Percentiles rank a stretch among this genome's conserved stretches.
Conservation (phyloP, 2,113 vertebrate species). For the Sebastes fasciatus region DNA sequence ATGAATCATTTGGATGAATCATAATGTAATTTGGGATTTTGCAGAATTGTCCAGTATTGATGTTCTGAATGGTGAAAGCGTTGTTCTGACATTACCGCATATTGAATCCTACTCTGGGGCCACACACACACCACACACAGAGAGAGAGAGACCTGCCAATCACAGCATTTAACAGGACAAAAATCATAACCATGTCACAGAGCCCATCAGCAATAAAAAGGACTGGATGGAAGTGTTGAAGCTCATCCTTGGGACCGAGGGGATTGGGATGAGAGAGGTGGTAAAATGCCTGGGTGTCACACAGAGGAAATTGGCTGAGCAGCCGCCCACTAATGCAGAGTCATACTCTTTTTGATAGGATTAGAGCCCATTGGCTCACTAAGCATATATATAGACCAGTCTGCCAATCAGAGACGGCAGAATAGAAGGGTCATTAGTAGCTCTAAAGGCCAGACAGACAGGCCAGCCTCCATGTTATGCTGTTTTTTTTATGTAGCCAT, state of each 20-base stretch:
- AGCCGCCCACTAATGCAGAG: constrained; percentile 51
- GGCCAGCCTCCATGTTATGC: neutral
- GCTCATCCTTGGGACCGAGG: constrained; percentile 47
- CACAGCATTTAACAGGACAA: constrained; percentile 40
- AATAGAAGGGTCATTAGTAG: constrained; percentile 49
- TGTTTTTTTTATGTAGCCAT: constrained; percentile 17
- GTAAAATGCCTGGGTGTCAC: constrained; percentile 52
- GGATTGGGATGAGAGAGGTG: constrained; percentile 47
- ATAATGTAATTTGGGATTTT: neutral
- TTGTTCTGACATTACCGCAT: neutral
- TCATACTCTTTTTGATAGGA: constrained; percentile 67
- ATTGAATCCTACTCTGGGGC: neutral
- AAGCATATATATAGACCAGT: constrained; percentile 52
- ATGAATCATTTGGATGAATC: constrained; percentile 1
- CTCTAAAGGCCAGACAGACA: constrained; percentile 29
- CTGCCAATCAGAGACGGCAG: constrained; percentile 60
- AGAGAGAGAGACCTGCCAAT: constrained; percentile 26
- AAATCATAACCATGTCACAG: constrained; percentile 39
- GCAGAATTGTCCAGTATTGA: neutral
- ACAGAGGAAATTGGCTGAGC: constrained; percentile 55
- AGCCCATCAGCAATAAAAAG: constrained; percentile 26
- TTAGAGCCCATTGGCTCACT: constrained; percentile 60
- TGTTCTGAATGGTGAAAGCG: neutral
- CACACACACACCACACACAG: constrained; percentile 9
- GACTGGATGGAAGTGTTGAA: constrained; percentile 15